Conservation (phyloP, 2,888 invertebrate species). For the Glaucopsyche alexis region DNA sequence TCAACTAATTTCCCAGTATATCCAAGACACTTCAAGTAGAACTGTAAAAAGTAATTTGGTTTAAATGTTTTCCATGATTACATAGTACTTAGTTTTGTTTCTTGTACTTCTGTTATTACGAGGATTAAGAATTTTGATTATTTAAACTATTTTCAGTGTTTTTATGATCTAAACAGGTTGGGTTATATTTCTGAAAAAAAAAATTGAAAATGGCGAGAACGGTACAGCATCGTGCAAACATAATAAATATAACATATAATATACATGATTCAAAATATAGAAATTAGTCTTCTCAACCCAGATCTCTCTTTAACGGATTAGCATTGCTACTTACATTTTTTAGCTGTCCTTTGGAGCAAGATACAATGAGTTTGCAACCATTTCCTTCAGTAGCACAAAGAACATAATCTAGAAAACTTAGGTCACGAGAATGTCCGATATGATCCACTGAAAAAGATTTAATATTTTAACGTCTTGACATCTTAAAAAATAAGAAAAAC, state of each 20-base stretch:
- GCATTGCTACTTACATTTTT: slow-evolving; percentile 49
- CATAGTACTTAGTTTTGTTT: not conserved
- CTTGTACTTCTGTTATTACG: not conserved
- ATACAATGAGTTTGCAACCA: slow-evolving; percentile 57
- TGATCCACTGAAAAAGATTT: slow-evolving; percentile 48
- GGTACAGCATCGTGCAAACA: no score
- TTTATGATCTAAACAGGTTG: not conserved
- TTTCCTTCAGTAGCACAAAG: slow-evolving; percentile 46
- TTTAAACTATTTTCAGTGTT: not conserved
- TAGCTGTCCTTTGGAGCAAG: slow-evolving; percentile 47
- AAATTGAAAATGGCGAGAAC: no score
- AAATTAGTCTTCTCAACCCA: no score
- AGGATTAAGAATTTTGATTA: no score
- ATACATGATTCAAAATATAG: no score
- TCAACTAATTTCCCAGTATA: not conserved
- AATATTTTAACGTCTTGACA: not conserved
- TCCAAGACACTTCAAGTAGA: slow-evolving; percentile 11
- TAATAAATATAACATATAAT: no score
- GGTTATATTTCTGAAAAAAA: no score
- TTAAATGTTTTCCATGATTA: not conserved
- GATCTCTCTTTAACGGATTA: no score
- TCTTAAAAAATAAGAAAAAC: not conserved
- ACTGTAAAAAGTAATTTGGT: slow-evolving; percentile 3
- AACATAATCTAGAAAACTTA: slow-evolving; percentile 54
- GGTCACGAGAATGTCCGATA: slow-evolving; percentile 58